phyloP scores from a whole-genome alignment of 2,888 invertebrate genomes.

The Troides helena region DNA sequence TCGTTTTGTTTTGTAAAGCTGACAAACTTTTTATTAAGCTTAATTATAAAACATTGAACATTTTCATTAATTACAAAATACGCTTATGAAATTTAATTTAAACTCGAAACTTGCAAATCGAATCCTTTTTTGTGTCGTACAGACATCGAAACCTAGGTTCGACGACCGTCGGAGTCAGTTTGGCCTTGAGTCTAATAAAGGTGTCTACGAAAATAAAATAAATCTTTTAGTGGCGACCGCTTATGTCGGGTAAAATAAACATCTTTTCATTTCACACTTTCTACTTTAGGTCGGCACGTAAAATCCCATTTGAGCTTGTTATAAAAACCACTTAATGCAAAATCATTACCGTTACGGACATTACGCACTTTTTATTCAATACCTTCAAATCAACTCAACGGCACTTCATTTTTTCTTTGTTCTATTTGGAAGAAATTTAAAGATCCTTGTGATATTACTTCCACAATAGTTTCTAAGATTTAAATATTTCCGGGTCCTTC shows the following conservation, averaged over 20 bases:
- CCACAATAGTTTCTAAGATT: not conserved
- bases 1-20: not conserved
- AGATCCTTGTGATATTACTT: not conserved
- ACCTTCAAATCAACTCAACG: not conserved
- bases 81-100: conserved; percentile 29
- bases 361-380: not conserved
- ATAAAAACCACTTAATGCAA: conserved; percentile 5
- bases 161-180: conserved; percentile 61
- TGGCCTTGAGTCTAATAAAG: conserved; percentile 61
- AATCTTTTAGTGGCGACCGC: conserved; percentile 30
- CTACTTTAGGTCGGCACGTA: conserved; percentile 33
- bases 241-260: conserved; percentile 17
- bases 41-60: not conserved
- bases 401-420: not conserved
- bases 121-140: conserved; percentile 49
- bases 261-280: conserved; percentile 28
- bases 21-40: not conserved
- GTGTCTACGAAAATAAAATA: conserved; percentile 32
- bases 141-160: conserved; percentile 56
- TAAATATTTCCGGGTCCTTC: not conserved
- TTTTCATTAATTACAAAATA: conserved; percentile 8
- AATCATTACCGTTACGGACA: conserved; percentile 4
- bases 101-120: conserved; percentile 42
- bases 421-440: not conserved
- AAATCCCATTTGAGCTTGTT: conserved; percentile 43